Conservation (phyloP, 1,140 invertebrate genomes). For the Drosophila busckii region DNA sequence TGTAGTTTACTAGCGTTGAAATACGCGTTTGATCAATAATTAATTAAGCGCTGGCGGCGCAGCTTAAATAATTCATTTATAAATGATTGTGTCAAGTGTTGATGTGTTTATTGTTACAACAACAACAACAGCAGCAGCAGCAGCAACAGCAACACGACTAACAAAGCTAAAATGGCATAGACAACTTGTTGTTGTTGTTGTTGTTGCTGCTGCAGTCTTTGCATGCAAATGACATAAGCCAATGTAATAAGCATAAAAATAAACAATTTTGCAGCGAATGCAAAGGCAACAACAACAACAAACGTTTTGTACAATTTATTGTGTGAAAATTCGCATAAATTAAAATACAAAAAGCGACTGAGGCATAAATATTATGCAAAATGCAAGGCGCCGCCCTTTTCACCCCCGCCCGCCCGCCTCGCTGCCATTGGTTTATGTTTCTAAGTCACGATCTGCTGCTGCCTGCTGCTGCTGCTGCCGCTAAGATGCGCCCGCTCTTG, state of each 20-base stretch:
- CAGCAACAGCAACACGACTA: background rate
- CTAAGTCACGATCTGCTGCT: slow-evolving; percentile 60
- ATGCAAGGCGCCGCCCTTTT: slow-evolving; percentile 37
- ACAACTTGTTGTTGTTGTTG: slow-evolving; percentile 27
- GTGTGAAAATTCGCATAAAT: slow-evolving; percentile 76
- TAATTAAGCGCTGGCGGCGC: slow-evolving; percentile 54
- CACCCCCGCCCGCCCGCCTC: slow-evolving; percentile 12
- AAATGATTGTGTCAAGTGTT: slow-evolving; percentile 74
- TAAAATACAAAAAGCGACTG: slow-evolving; percentile 43
- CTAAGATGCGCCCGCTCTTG: slow-evolving; percentile 45
- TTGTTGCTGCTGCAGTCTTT: slow-evolving; percentile 10
- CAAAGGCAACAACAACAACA: slow-evolving; percentile 11
- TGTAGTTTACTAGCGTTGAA: slow-evolving; percentile 40
- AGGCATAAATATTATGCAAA: slow-evolving; percentile 74
- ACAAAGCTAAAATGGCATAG: slow-evolving; percentile 39
- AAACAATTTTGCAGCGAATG: slow-evolving; percentile 53
- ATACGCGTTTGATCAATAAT: slow-evolving; percentile 70
- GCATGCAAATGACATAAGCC: slow-evolving; percentile 65
- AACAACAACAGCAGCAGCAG: slow-evolving; percentile 3
- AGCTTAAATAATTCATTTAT: slow-evolving; percentile 61
- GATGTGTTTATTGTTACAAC: slow-evolving; percentile 64
- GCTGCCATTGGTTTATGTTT: slow-evolving; percentile 18
- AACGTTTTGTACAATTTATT: slow-evolving; percentile 74
- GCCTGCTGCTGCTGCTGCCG: slow-evolving; percentile 12
- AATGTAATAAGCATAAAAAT: slow-evolving; percentile 71